Evolutionary conservation across 2,888 invertebrate species (phyloP), one percentile per base, ranked within the genome.

Genomic region (Xestia xanthographa): DNA sequence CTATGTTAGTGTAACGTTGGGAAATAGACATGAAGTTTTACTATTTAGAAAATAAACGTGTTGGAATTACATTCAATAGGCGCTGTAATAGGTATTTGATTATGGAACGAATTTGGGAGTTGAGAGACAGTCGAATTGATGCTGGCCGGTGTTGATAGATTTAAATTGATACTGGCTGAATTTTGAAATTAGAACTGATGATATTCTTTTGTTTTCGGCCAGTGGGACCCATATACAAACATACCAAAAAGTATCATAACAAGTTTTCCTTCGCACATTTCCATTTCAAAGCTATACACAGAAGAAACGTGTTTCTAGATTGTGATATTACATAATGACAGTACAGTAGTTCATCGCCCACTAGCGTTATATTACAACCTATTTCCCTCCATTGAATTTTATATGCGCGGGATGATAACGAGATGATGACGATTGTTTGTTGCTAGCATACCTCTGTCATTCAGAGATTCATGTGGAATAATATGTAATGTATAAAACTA

Each of bases 131-230:
- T 26, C 66, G 69, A 86, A 83, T 83, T 83, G 77, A 60, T 48
- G 53, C 73, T 74, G 70, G 80, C 70, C 63, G n/a, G 66, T 83
- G 75, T 81, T 86, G 78, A 85, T 85, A 75, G 86, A 86, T 83
- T 86, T 83, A 78, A 85, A 85, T 85, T 85, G 80, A 67, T 66
- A 74, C 80, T 43, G 48, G 67, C 53, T n/a, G 66, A 83, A 80
- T 75, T 86, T 83, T 75, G 58, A 75, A 74, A 72, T 73, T 29
- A 53, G 50, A 74, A 26, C 56, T 11, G 26, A 41, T 65, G 22
- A 0, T 26, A 9, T 71, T 77, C 17, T n/a, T 50, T 38, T 0
- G 22, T 69, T 58, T 82, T 66, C 20, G 48, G 26, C 65, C 83
- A 83, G 45, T n/a, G n/a, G n/a, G n/a, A n/a, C n/a, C n/a, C n/a